These are phyloP conservation scores for Gobius niger DNA, from an alignment of 2,113 vertebrate species.

Conservation along the genomic window DNA sequence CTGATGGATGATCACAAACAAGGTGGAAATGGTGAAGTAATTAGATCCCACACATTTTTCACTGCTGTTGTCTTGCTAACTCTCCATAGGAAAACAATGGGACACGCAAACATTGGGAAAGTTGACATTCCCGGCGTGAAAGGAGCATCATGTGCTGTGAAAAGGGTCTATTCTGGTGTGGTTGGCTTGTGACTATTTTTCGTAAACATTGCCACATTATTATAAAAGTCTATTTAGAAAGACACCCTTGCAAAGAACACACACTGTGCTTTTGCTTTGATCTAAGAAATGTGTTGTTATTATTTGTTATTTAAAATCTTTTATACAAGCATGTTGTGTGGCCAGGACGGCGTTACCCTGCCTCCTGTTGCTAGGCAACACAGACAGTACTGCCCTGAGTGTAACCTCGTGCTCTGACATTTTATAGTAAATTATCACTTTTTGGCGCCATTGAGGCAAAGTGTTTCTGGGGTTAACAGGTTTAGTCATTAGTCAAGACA, in stretches of 20 bases:
- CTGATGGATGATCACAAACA: no score
- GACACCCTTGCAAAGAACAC: neutral
- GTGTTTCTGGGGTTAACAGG: constrained; percentile 5
- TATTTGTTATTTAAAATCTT: neutral
- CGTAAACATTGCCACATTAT: neutral
- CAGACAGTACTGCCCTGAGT: neutral
- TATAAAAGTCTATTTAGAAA: neutral
- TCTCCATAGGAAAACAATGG: no score
- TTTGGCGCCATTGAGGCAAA: neutral
- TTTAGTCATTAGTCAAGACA: constrained; percentile 3
- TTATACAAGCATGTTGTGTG: neutral
- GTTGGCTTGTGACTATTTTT: neutral
- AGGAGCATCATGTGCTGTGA: no score
- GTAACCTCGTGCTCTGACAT: constrained; percentile 1
- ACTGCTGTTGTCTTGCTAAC: no score
- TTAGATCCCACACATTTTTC: no score
- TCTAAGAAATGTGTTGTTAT: neutral
- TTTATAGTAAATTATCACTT: constrained; percentile 6
- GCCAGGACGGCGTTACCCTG: neutral
- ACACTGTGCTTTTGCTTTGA: neutral
- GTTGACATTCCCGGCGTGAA: no score
- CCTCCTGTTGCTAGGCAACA: constrained; percentile 5
- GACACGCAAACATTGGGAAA: no score
- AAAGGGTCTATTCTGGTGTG: no score
- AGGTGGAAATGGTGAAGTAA: no score